These are phyloP conservation scores for Apolygus lucorum DNA, from an alignment of 1,140 invertebrate genomes.

Conservation along the genomic window DNA sequence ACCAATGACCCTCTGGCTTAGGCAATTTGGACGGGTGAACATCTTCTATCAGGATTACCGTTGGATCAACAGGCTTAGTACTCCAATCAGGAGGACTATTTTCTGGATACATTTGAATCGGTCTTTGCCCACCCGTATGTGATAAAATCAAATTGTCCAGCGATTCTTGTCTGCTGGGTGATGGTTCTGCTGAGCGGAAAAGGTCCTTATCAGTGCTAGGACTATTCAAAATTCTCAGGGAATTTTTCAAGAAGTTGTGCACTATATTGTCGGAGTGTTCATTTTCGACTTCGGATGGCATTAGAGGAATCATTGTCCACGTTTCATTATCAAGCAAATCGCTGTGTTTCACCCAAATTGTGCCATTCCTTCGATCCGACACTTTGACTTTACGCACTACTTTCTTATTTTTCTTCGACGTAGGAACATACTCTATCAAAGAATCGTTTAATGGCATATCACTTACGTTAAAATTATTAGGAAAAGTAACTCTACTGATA, in stretches of 20 bases:
- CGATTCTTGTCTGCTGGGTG: conserved; percentile 20
- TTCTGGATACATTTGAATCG: conserved; percentile 20
- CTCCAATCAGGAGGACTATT: conserved; percentile 15
- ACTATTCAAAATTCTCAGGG: conserved; percentile 22
- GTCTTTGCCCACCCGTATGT: conserved; percentile 19
- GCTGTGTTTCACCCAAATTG: background rate
- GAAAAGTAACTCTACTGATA: too few relatives aligned
- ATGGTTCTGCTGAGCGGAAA: background rate
- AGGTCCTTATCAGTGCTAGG: background rate
- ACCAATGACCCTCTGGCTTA: conserved; percentile 25
- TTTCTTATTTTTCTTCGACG: too few relatives aligned
- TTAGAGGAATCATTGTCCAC: conserved; percentile 24
- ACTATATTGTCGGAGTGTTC: conserved; percentile 25
- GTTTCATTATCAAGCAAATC: background rate
- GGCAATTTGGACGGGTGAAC: conserved; percentile 28
- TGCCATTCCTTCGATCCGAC: background rate
- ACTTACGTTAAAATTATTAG: too few relatives aligned
- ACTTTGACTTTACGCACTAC: too few relatives aligned
- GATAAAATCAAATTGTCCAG: conserved; percentile 29
- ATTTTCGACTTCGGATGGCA: background rate
- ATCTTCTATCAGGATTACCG: conserved; percentile 31
- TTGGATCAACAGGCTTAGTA: conserved; percentile 3
- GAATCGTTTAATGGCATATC: background rate
- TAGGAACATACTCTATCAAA: too few relatives aligned
- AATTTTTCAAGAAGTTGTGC: conserved; percentile 29